Conservation (phyloP, 2,888 invertebrate genomes). For the Acholoe squamosa region DNA sequence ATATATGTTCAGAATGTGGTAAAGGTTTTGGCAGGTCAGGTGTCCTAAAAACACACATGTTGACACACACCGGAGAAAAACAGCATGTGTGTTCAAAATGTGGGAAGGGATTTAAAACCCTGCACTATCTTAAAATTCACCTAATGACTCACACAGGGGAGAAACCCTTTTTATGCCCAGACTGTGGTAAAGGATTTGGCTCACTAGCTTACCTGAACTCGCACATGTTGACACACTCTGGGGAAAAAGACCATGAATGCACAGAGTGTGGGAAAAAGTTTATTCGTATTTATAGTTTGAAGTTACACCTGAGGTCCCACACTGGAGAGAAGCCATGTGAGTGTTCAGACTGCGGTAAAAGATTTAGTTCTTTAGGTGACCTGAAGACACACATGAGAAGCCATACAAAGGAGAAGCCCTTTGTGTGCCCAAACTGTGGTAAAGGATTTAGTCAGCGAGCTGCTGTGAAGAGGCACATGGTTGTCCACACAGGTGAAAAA, state of each 20-base stretch:
- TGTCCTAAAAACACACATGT: neutral
- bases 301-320: no score
- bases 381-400: conserved; percentile 53
- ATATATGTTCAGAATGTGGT: neutral
- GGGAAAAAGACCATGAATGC: neutral
- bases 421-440: neutral
- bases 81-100: conserved; percentile 32
- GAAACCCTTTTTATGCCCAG: neutral
- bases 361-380: neutral
- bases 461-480: no score
- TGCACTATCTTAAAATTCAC: conserved; percentile 47
- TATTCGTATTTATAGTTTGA: no score
- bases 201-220: neutral
- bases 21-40: neutral
- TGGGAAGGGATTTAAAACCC: conserved; percentile 56
- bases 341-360: conserved; percentile 62
- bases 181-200: neutral
- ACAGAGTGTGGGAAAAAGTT: neutral
- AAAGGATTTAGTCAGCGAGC: no score
- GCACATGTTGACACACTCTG: neutral
- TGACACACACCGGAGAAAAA: neutral
- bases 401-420: neutral
- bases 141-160: neutral
- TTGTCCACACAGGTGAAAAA: no score
- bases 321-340: neutral